Conservation (phyloP, 2,888 invertebrate genomes). For the Colletes collaris region DNA sequence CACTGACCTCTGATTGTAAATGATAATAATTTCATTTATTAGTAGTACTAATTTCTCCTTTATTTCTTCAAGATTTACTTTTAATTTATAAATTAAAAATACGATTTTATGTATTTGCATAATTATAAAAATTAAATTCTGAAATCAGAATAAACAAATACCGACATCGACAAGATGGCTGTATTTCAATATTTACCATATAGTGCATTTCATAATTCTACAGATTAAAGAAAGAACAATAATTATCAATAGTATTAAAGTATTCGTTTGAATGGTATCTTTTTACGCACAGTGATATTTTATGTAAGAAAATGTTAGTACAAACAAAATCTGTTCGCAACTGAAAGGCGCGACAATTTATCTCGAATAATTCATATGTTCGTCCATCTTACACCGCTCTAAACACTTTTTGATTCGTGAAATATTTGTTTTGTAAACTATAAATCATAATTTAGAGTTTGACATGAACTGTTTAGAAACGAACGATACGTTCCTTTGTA, state of each 20-base stretch:
- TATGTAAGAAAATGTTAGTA: slow-evolving; percentile 1
- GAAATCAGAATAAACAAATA: slow-evolving; percentile 7
- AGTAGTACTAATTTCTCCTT: background rate
- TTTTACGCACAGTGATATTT: background rate
- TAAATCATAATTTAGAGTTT: slow-evolving; percentile 47
- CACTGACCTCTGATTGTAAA: background rate
- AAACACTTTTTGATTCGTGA: slow-evolving; percentile 47
- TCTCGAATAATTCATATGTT: slow-evolving; percentile 32
- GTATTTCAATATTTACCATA: slow-evolving; percentile 31
- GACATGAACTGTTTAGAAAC: slow-evolving; percentile 32
- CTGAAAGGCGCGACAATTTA: slow-evolving; percentile 37
- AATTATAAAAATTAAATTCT: slow-evolving; percentile 1
- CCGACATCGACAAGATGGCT: slow-evolving; percentile 42
- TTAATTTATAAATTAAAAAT: background rate
- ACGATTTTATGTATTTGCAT: background rate
- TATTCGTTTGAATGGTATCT: background rate
- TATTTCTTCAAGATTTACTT: background rate
- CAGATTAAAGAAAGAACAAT: slow-evolving; percentile 13
- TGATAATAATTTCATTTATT: background rate
- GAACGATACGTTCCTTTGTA: slow-evolving; percentile 11
- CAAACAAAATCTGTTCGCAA: slow-evolving; percentile 13
- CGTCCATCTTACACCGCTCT: slow-evolving; percentile 45
- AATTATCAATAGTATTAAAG: slow-evolving; percentile 7
- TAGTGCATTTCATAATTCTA: slow-evolving; percentile 31
- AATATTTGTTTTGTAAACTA: slow-evolving; percentile 52